Conservation (phyloP, 1,140 invertebrate genomes). For the Pygmarrhopalites habei region DNA sequence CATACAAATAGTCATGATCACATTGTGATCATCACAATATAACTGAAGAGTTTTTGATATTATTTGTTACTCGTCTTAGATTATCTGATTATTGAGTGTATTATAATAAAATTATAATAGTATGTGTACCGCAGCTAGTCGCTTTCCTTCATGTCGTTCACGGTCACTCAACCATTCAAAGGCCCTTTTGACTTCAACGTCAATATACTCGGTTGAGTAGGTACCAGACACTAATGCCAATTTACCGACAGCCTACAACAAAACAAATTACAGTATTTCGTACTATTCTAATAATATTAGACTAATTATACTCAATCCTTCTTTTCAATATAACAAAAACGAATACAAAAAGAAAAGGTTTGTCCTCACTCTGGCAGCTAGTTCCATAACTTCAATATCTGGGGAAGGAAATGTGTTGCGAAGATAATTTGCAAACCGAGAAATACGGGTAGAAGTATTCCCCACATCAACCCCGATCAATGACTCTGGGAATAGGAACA, state of each 20-base stretch:
- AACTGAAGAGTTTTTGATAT: no score
- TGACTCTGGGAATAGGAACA: slow-evolving; percentile 61
- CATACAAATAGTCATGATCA: no score
- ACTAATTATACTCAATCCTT: no score
- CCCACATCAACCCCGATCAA: slow-evolving; percentile 86
- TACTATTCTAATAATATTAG: no score
- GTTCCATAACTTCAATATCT: slow-evolving; percentile 88
- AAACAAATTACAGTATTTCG: no score
- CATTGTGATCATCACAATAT: no score
- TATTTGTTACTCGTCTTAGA: no score
- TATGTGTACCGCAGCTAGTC: slow-evolving; percentile 84
- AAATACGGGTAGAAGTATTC: slow-evolving; percentile 79
- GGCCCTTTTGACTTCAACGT: slow-evolving; percentile 89
- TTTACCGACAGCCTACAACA: slow-evolving; percentile 85
- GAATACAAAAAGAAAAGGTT: no score
- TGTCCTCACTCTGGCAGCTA: no score
- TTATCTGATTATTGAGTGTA: no score
- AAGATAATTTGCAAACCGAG: slow-evolving; percentile 86
- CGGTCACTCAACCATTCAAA: slow-evolving; percentile 81
- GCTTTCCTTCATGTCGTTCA: slow-evolving; percentile 81
- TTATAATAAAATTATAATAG: no score
- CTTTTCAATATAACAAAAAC: no score
- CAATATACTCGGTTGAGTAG: slow-evolving; percentile 88
- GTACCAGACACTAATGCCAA: slow-evolving; percentile 84
- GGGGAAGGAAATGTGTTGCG: slow-evolving; percentile 80